These are phyloP conservation scores for Sparus aurata DNA, from an alignment of 2,797 vertebrate species.

Conservation along the genomic window DNA sequence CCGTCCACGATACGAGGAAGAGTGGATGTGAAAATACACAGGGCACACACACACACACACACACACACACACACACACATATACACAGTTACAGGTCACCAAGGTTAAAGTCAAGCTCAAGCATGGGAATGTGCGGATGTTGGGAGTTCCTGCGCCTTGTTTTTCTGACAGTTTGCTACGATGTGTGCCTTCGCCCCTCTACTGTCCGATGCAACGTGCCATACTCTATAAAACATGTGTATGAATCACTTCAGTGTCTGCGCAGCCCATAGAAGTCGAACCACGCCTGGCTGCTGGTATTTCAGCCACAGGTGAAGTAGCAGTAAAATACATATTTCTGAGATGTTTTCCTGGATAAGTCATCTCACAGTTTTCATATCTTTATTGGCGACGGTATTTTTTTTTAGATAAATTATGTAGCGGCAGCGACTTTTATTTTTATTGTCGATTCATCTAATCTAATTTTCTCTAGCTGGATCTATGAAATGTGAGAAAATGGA, in stretches of 20 bases:
- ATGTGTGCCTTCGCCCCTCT: conserved; percentile 41
- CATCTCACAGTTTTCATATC: not conserved
- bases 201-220: conserved; percentile 22
- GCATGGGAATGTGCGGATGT: conserved; percentile 70
- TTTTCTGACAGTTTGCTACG: conserved; percentile 39
- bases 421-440: too few species aligned
- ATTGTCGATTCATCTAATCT: too few species aligned
- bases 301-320: not conserved
- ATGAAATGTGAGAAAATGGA: too few species aligned
- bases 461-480: too few species aligned
- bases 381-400: not conserved
- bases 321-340: not conserved
- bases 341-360: not conserved
- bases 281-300: not conserved
- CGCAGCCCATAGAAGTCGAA: not conserved
- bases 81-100: conserved; percentile 67
- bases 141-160: conserved; percentile 64
- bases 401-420: too few species aligned
- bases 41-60: conserved; percentile 4
- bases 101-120: conserved; percentile 67
- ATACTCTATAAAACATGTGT: conserved; percentile 11
- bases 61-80: conserved; percentile 13
- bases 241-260: conserved; percentile 9
- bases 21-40: conserved; percentile 69
- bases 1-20: conserved; percentile 59